Evolutionary conservation across 2,797 vertebrate genomes (phyloP).

Genomic region (Molothrus aeneus): DNA sequence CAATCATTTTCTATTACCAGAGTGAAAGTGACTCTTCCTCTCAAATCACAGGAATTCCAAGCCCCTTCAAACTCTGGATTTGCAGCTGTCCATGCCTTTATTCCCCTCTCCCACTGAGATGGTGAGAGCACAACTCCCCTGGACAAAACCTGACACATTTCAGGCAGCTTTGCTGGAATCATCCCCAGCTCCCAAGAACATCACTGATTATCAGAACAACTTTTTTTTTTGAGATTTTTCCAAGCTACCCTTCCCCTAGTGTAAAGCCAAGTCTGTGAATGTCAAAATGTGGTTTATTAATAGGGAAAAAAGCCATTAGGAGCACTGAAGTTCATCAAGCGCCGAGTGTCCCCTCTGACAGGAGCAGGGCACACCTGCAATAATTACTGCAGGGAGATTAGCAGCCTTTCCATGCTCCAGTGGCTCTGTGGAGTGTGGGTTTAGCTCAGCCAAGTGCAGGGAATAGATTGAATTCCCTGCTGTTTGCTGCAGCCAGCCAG

Average conservation of each 20-base stretch:
- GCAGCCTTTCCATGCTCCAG: not conserved
- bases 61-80: not conserved
- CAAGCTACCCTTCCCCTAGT: not conserved
- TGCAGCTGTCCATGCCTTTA: not conserved
- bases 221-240: not conserved
- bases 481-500: not conserved
- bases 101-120: not conserved
- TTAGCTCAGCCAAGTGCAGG: slow-evolving; percentile 1
- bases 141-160: not conserved
- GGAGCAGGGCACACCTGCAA: not conserved
- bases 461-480: slow-evolving; percentile 32
- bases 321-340: not conserved
- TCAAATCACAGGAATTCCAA: not conserved
- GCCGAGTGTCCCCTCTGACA: not conserved
- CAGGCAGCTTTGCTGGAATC: not conserved
- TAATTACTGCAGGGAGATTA: slow-evolving; percentile 15
- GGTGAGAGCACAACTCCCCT: not conserved
- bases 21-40: not conserved
- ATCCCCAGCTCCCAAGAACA: not conserved
- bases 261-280: not conserved
- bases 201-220: not conserved
- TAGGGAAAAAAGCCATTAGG: not conserved
- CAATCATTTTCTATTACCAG: not conserved
- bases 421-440: not conserved
- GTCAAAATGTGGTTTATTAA: not conserved